Conservation (phyloP, 2,113 vertebrate species). For the Lamprotornis superbus region DNA sequence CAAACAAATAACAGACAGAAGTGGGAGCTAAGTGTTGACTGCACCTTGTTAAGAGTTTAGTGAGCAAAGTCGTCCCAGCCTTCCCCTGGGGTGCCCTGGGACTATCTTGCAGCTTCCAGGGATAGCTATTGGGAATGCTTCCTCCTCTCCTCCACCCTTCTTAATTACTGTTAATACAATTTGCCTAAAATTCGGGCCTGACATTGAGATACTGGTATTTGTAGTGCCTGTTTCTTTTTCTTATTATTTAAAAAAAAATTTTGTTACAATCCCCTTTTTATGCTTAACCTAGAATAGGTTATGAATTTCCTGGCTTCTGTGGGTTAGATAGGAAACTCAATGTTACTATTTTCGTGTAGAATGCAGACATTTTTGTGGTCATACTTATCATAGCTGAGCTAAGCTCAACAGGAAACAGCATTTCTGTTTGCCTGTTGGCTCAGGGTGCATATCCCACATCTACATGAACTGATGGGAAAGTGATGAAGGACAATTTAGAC, state of each 20-base stretch:
- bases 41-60: neutral
- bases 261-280: neutral
- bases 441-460: neutral
- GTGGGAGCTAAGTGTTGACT: constrained; percentile 34
- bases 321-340: constrained; percentile 59
- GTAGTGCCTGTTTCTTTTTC: neutral
- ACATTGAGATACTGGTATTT: neutral
- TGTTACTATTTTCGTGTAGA: constrained; percentile 71
- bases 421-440: neutral
- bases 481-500: neutral
- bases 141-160: neutral
- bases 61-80: neutral
- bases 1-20: constrained; percentile 45
- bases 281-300: constrained; percentile 51
- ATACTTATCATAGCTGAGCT: neutral
- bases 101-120: neutral
- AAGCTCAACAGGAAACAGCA: constrained; percentile 45
- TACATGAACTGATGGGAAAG: neutral
- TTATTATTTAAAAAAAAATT: neutral
- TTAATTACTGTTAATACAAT: neutral
- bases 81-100: neutral
- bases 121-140: neutral
- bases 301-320: constrained; percentile 72
- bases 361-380: constrained; percentile 30
- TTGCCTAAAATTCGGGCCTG: constrained; percentile 2